Evolutionary conservation across 2,888 invertebrate genomes (phyloP).

Genomic region (Chironomus riparius): DNA sequence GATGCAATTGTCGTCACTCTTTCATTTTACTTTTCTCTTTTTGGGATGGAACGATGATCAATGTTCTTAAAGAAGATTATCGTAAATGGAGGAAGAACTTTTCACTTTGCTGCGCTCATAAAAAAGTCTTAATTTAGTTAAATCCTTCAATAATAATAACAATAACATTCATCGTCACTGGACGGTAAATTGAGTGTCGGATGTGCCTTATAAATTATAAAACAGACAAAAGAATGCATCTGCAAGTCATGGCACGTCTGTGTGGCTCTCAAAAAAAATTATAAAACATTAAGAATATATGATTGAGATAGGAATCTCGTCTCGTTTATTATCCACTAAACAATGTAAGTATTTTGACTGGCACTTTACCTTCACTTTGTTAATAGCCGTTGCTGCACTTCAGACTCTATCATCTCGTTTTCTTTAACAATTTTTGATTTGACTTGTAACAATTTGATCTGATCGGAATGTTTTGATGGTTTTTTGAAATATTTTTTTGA

Average conservation of each 20-base stretch:
- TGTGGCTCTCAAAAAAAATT: not conserved
- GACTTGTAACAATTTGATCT: too few species aligned
- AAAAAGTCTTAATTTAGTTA: too few species aligned
- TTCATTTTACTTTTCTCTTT: not conserved
- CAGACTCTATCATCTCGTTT: not conserved
- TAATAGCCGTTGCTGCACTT: conserved; percentile 2
- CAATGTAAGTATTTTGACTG: conserved; percentile 4
- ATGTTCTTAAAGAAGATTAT: too few species aligned
- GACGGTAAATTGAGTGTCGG: not conserved
- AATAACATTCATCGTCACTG: too few species aligned
- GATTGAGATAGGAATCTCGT: not conserved
- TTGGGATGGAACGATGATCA: too few species aligned
- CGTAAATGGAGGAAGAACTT: too few species aligned
- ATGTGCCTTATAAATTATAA: not conserved
- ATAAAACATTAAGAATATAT: not conserved
- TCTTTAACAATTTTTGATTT: too few species aligned
- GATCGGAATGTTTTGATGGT: too few species aligned
- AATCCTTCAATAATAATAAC: too few species aligned
- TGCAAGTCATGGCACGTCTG: conserved; percentile 1
- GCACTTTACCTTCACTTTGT: not conserved
- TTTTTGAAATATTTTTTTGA: too few species aligned
- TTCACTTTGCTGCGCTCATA: not conserved
- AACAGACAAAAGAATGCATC: not conserved
- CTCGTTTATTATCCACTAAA: conserved; percentile 2
- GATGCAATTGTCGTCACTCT: not conserved